phyloP scores from a whole-genome alignment of 2,888 invertebrate genomes.

The Keiferia lycopersicella region DNA sequence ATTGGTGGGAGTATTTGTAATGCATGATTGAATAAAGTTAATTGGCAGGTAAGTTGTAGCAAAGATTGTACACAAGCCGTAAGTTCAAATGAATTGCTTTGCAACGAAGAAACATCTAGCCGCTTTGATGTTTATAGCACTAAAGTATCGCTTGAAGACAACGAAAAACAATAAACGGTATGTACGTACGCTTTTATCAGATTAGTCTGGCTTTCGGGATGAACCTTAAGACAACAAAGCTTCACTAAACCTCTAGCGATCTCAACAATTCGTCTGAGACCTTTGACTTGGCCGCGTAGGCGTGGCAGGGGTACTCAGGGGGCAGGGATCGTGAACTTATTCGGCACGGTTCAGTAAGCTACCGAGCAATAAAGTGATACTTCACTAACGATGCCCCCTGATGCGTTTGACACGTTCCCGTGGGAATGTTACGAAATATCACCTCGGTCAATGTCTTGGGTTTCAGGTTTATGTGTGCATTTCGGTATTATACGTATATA shows the following conservation, averaged over 20 bases:
- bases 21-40: background rate
- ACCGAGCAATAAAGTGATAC: background rate
- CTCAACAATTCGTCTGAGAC: background rate
- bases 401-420: conserved; percentile 5
- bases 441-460: background rate
- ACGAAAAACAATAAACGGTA: background rate
- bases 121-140: background rate
- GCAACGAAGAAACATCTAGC: background rate
- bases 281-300: conserved; percentile 1
- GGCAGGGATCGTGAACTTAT: conserved; percentile 6
- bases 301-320: no score
- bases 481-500: background rate
- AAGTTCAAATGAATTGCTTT: background rate
- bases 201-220: conserved; percentile 8
- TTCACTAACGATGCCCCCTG: background rate
- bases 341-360: background rate
- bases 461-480: background rate
- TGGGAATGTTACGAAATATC: conserved; percentile 1
- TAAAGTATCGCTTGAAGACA: background rate
- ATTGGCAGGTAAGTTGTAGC: background rate
- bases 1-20: background rate
- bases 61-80: background rate
- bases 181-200: conserved; percentile 6
- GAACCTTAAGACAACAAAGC: conserved; percentile 5
- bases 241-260: conserved; percentile 1